Conservation (phyloP, 2,888 invertebrate genomes). For the Sisyra nigra region DNA sequence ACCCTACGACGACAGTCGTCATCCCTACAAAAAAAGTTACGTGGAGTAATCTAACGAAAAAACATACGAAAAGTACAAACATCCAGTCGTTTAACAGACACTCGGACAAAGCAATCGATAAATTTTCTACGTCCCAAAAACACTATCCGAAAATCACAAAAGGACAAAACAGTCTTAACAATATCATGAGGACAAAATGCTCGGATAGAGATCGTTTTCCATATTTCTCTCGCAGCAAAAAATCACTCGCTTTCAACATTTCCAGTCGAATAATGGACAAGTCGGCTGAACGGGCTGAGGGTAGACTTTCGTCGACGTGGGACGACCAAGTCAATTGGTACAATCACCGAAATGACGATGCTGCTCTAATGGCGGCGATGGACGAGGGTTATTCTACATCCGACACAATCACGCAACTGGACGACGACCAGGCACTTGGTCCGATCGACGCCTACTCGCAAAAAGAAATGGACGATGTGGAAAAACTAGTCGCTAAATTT, state of each 20-base stretch:
- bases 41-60: constrained; percentile 2
- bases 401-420: constrained; percentile 25
- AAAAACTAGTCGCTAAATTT: constrained; percentile 44
- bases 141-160: not conserved
- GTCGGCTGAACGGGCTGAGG: constrained; percentile 5
- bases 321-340: constrained; percentile 7
- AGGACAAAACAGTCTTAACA: not conserved
- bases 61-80: not conserved
- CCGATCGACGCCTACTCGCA: constrained; percentile 18
- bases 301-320: constrained; percentile 1
- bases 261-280: constrained; percentile 4
- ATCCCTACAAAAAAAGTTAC: not conserved
- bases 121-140: no score
- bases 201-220: constrained; percentile 2
- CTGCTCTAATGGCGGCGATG: constrained; percentile 23
- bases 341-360: constrained; percentile 4
- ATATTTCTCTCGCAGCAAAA: constrained; percentile 4
- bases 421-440: constrained; percentile 10
- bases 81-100: not conserved
- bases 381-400: constrained; percentile 37
- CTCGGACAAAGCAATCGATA: no score
- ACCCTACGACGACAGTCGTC: not conserved
- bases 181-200: constrained; percentile 6
- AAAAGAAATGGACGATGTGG: constrained; percentile 21
- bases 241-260: constrained; percentile 4